phyloP scores from a whole-genome alignment of 1,140 invertebrate genomes.

The Rhagoletis pomonella region DNA sequence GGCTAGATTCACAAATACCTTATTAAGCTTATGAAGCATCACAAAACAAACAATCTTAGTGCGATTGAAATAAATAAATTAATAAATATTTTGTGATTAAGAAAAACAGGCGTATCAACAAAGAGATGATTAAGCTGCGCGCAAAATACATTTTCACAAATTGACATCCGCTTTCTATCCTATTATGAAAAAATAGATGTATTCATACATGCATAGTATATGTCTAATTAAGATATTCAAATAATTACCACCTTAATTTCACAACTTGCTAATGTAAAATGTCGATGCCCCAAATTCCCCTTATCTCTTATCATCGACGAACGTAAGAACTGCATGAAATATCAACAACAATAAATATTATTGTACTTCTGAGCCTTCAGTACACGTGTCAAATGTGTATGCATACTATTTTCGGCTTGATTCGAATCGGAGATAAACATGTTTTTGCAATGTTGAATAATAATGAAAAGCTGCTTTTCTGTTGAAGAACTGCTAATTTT shows the following conservation, averaged over 20 bases:
- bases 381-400: not conserved
- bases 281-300: not conserved
- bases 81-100: too few relatives aligned
- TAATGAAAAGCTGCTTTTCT: not conserved
- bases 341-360: not conserved
- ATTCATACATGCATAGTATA: too few relatives aligned
- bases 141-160: too few relatives aligned
- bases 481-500: not conserved
- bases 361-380: not conserved
- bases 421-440: not conserved
- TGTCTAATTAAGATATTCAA: too few relatives aligned
- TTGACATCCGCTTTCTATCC: too few relatives aligned
- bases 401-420: not conserved
- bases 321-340: not conserved
- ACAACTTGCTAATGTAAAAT: not conserved
- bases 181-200: too few relatives aligned
- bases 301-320: not conserved
- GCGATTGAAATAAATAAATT: too few relatives aligned
- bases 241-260: not conserved
- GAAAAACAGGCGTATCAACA: too few relatives aligned
- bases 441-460: not conserved
- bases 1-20: too few relatives aligned
- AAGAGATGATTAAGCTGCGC: too few relatives aligned
- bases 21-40: too few relatives aligned
- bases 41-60: too few relatives aligned